Evolutionary conservation across 1,140 invertebrate species (phyloP), one percentile per base, ranked within the genome.

Genomic region (Grapholita molesta): DNA sequence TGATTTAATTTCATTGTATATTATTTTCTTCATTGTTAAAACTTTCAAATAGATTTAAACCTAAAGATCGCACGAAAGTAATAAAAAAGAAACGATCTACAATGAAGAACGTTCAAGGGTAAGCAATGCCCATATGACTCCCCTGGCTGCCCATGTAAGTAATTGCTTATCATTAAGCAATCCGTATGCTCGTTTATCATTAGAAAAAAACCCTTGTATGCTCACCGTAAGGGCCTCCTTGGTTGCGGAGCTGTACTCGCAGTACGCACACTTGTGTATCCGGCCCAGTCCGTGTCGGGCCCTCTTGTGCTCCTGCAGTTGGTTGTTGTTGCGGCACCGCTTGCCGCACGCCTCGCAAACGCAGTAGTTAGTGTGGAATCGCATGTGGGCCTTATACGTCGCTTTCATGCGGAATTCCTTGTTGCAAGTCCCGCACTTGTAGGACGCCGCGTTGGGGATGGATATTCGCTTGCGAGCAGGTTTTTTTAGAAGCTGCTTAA

Each of bases 301-400:
- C 0, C 87, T 69, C 74, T 89, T 91, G 77, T 91, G 89, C 15
- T 88, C 86, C 33, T 88, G 84, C 5, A 91, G 66, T 42, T 88
- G 85, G 38, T 86, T 88, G 74, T 87, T 84, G 72, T 91, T 90
- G 24, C 86, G 76, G 25, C 88, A 90, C 0, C 86, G 73, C 48
- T 90, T 90, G 21, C 88, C 88, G 52, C 88, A 90, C 4, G 81
- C 66, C 79, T 90, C 88, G 57, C 88, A 90, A 28, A 90, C 85
- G 64, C 84, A 88, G 70, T 82, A 90, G 48, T 85, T 83, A 0
- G 88, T 90, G 57, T 88, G 88, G 33, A 86, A 88, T 12, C 88
- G 33, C 70, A 88, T 75, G 15, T 90, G 88, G 0, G 88, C 79
- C 23, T 80, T 86, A 57, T 78, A 90, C 0, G 88, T 87, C 1